Evolutionary conservation across 2,888 invertebrate genomes (phyloP).

Genomic region (Epinotia brunnichana): DNA sequence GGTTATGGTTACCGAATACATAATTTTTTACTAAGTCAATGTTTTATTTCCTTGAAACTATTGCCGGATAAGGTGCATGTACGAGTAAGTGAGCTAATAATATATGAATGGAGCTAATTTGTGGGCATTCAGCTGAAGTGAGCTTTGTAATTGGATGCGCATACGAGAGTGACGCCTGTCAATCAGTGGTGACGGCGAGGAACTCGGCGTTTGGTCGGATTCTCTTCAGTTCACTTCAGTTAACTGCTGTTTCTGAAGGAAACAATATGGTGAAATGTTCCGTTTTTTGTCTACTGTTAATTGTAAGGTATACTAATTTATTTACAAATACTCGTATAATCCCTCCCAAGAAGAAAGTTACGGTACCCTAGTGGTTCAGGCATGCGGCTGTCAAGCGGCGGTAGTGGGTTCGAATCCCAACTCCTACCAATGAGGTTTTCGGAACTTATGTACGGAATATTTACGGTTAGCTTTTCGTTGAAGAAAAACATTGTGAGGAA

Average conservation of each 20-base stretch:
- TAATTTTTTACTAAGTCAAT: neutral
- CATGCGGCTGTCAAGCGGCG: too few species aligned
- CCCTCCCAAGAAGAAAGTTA: too few species aligned
- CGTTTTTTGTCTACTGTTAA: neutral
- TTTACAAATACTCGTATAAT: neutral
- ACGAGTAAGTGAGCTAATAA: constrained; percentile 26
- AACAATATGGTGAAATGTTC: constrained; percentile 40
- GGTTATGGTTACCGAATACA: constrained; percentile 40
- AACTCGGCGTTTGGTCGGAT: neutral
- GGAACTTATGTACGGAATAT: too few species aligned
- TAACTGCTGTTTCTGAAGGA: neutral
- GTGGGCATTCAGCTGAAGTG: constrained; percentile 35
- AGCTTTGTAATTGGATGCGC: constrained; percentile 54
- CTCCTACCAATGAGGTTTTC: too few species aligned
- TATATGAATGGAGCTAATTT: constrained; percentile 47
- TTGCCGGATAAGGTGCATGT: neutral
- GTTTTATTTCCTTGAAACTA: constrained; percentile 4
- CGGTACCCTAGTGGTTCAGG: too few species aligned
- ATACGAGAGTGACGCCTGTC: constrained; percentile 57
- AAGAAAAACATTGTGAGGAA: too few species aligned
- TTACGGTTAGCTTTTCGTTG: too few species aligned
- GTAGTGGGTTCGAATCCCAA: too few species aligned
- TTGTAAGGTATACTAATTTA: constrained; percentile 7
- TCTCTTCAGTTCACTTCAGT: neutral
- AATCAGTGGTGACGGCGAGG: constrained; percentile 16